Conservation (phyloP, 2,797 vertebrate species). For the Rhabdomys pumilio region DNA sequence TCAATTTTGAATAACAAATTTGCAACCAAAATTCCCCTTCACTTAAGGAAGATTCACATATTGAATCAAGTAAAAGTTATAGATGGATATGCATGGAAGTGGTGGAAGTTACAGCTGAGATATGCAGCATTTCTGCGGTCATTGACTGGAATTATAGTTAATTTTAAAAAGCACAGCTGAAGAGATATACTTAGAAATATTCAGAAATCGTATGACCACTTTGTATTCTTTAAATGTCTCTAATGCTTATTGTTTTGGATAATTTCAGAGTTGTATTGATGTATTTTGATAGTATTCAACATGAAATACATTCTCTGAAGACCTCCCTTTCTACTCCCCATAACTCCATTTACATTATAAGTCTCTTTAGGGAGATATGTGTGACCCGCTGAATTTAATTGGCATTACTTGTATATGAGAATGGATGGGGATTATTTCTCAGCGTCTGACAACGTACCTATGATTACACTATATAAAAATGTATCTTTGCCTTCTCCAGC, state of each 20-base stretch:
- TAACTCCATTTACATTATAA: neutral
- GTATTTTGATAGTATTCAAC: neutral
- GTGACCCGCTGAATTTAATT: neutral
- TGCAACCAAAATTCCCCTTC: neutral
- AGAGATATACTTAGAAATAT: neutral
- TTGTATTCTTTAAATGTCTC: neutral
- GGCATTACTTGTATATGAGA: neutral
- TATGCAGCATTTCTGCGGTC: neutral
- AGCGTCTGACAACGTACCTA: neutral
- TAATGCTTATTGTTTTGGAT: neutral
- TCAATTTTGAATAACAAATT: constrained; percentile 42
- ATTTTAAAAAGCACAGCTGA: neutral
- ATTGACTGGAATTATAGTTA: neutral
- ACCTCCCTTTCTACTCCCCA: neutral
- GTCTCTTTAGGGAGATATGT: neutral
- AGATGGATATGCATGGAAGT: neutral
- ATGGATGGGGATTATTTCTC: neutral
- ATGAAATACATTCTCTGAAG: neutral
- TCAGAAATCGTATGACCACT: neutral
- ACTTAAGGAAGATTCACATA: neutral
- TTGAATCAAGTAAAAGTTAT: neutral
- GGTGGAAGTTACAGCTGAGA: constrained; percentile 32
- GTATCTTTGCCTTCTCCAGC: neutral
- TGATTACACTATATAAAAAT: neutral
- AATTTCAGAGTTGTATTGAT: neutral